A percentile compares a stretch with the other conserved stretches of the same genome.
These are phyloP conservation scores for Lasioglossum zephyrum DNA, from an alignment of 2,888 invertebrate genomes.

Conservation along the genomic window DNA sequence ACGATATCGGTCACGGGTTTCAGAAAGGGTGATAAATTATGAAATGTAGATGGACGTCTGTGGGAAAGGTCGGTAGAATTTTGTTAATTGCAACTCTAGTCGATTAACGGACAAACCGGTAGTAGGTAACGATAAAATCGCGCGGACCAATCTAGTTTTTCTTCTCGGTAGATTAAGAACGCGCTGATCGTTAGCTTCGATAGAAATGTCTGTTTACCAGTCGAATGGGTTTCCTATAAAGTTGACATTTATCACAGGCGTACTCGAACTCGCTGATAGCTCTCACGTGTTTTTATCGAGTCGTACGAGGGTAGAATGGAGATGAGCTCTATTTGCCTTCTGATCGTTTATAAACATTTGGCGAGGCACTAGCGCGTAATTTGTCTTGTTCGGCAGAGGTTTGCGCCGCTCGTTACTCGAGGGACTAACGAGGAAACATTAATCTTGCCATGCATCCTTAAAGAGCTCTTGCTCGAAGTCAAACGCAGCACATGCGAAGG, in stretches of 20 bases:
- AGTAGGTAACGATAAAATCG: background rate
- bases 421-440: background rate
- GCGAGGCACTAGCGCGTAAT: background rate
- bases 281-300: background rate
- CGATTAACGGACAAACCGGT: constrained; percentile 8
- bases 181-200: background rate
- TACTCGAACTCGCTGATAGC: background rate
- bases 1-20: background rate
- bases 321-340: background rate
- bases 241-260: background rate
- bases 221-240: background rate
- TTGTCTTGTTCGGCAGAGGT: constrained; percentile 4
- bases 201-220: background rate
- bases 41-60: background rate
- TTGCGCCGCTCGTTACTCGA: background rate
- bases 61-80: background rate
- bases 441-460: background rate
- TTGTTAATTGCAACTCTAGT: background rate
- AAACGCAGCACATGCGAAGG: background rate
- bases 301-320: background rate
- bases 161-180: background rate
- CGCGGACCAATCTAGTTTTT: background rate
- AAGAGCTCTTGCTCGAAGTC: background rate
- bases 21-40: background rate
- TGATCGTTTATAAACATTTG: background rate